phyloP scores from a whole-genome alignment of 2,113 vertebrate genomes.

The Apistogramma diplotaenia region DNA sequence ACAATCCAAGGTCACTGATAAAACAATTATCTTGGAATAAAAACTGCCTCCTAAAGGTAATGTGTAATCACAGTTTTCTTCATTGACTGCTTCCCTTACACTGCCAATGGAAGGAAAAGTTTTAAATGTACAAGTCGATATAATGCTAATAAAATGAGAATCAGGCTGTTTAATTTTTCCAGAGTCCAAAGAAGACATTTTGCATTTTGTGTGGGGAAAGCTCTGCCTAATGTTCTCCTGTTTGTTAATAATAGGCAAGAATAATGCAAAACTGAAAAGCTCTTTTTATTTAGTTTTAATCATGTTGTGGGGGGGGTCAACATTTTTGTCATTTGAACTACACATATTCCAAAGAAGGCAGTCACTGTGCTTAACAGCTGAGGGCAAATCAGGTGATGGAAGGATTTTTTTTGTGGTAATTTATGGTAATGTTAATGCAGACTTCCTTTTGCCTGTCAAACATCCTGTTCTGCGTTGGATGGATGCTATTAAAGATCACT shows the following conservation, averaged over 20 bases:
- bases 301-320: background rate
- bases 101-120: background rate
- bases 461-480: conserved; percentile 30
- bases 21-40: background rate
- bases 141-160: background rate
- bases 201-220: background rate
- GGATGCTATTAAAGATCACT: conserved; percentile 37
- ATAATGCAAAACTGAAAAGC: background rate
- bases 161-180: background rate
- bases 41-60: background rate
- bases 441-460: conserved; percentile 23
- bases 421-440: background rate
- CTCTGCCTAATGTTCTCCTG: background rate
- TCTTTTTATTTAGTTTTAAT: conserved; percentile 7
- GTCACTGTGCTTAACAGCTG: conserved; percentile 5
- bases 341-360: background rate
- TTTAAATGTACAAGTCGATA: background rate
- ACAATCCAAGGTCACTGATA: background rate
- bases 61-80: background rate
- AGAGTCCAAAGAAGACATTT: background rate
- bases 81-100: background rate
- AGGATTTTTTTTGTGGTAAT: background rate
- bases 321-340: background rate
- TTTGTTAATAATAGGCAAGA: background rate
- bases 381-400: conserved; percentile 8